These are phyloP conservation scores for Esperia sulphurella DNA, from an alignment of 2,888 invertebrate species.

Conservation along the genomic window DNA sequence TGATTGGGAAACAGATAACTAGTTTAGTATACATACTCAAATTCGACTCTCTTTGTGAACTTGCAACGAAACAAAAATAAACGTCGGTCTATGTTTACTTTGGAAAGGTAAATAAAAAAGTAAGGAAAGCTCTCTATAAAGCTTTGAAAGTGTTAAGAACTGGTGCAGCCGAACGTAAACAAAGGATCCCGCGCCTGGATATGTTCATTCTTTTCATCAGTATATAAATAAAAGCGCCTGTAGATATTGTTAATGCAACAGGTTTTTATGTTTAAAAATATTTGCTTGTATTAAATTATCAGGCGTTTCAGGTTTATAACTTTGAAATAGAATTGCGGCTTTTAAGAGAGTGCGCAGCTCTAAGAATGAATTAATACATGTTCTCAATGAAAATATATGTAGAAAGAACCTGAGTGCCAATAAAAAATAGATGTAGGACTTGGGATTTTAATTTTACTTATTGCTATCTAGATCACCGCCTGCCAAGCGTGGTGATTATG, in stretches of 20 bases:
- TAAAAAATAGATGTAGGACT: no score
- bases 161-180: slow-evolving; percentile 20
- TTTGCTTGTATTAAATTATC: slow-evolving; percentile 21
- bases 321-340: no score
- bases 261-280: neutral
- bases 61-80: slow-evolving; percentile 22
- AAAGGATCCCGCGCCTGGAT: slow-evolving; percentile 15
- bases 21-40: no score
- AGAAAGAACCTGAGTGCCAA: no score
- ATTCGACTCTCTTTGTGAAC: slow-evolving; percentile 18
- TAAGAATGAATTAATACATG: no score
- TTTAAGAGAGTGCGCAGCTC: no score
- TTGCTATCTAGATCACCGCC: no score
- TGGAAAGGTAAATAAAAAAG: slow-evolving; percentile 30
- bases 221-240: slow-evolving; percentile 19
- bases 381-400: no score
- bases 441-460: no score
- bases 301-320: slow-evolving; percentile 16
- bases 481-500: no score
- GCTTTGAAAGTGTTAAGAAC: slow-evolving; percentile 27
- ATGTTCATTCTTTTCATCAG: slow-evolving; percentile 12
- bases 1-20: no score
- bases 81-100: slow-evolving; percentile 16
- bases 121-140: slow-evolving; percentile 26
- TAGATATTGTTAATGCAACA: slow-evolving; percentile 15